Evolutionary conservation across 2,797 vertebrate genomes (phyloP), one percentile per base, ranked within the genome.

Genomic region (Muscicapa striata): DNA sequence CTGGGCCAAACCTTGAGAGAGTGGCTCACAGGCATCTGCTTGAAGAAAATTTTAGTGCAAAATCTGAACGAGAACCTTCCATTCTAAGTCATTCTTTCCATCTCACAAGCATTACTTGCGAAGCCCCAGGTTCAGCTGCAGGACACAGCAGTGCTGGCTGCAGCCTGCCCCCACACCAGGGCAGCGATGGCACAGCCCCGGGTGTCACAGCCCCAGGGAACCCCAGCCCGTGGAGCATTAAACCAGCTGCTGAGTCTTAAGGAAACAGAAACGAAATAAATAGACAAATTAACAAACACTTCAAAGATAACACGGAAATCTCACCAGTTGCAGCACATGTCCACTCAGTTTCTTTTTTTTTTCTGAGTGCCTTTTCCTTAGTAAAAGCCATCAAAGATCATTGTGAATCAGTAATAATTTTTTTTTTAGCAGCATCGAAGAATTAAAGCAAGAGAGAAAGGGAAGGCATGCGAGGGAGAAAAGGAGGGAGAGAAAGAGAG

Each of bases 381-480:
- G 95, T 66, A 96, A 97, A 97, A 97, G 85, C 90, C 96, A 97
- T 97, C 94, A 97, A 97, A 97, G 93, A 97, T 94, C 94, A 96
- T 23, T 95, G 94, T 80, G 95, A 98, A 97, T 97, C 94, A 97
- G 91, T 91, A 94, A 95, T 95, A 94, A 51, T 51, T 51, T 34
- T 41, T 41, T 92, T 96, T 94, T 93, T 49, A 97, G 97, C 82
- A 77, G 91, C 93, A 82, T 69, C 61, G 78, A 97, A 97, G 94
- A 98, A 97, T 97, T 97, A 98, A 96, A 97, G 93, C 69, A 26
- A 89, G 91, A 96, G 90, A 97, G 84, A 94, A 96, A 93, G 87
- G 61, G 92, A 94, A 95, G 76, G 78, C 87, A 79, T 87, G 67
- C 63, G 24, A 94, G 96, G 97, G 94, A 98, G 92, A 97, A 95